Conservation (phyloP, 2,888 invertebrate species). For the Agapostemon virescens region DNA sequence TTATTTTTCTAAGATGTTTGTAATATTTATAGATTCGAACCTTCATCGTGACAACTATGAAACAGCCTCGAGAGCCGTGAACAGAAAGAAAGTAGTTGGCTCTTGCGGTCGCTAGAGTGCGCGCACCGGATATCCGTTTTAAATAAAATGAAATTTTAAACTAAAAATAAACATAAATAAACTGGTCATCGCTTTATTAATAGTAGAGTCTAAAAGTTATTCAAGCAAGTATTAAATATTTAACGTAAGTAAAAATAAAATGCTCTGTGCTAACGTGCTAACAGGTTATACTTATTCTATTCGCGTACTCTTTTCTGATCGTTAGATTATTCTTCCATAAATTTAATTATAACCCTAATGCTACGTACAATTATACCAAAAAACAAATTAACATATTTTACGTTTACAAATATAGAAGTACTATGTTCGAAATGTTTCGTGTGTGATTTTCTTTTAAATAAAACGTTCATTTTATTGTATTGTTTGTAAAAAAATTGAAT, state of each 20-base stretch:
- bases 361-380: neutral
- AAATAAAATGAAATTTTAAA: constrained; percentile 40
- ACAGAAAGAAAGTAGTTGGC: constrained; percentile 61
- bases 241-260: neutral
- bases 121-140: constrained; percentile 54
- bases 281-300: neutral
- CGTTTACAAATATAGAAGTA: neutral
- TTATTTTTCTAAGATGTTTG: constrained; percentile 40
- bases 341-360: neutral
- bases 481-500: neutral
- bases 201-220: neutral
- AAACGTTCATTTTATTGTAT: neutral
- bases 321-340: neutral
- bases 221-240: neutral
- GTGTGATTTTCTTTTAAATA: neutral
- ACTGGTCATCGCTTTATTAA: neutral
- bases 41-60: constrained; percentile 68
- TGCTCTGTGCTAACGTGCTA: neutral
- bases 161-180: constrained; percentile 24
- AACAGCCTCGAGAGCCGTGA: constrained; percentile 67
- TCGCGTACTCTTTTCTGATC: neutral
- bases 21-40: constrained; percentile 65
- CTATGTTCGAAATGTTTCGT: neutral
- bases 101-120: constrained; percentile 35
- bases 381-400: neutral